Evolutionary conservation across 2,888 invertebrate genomes (phyloP).

Genomic region (Hipparchia sbordonii): DNA sequence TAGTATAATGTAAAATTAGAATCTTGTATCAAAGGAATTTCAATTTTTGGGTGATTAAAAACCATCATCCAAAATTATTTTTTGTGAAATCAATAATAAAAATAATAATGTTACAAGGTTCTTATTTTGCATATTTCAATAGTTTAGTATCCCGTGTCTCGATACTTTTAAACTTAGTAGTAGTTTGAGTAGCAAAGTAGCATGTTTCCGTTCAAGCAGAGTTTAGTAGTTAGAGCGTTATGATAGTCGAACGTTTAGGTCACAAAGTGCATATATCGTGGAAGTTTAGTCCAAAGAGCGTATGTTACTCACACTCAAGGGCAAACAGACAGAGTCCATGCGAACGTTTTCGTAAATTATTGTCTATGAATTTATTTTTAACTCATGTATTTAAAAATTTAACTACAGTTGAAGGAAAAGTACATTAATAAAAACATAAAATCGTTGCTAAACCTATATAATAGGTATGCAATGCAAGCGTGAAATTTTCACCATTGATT

Average conservation of each 20-base stretch:
- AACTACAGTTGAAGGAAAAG: too few species aligned
- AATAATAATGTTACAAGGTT: neutral
- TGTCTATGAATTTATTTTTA: too few species aligned
- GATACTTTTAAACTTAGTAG: conserved; percentile 10
- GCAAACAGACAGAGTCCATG: neutral
- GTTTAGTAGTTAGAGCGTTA: conserved; percentile 19
- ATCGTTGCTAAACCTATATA: too few species aligned
- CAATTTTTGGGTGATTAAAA: too few species aligned
- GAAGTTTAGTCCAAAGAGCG: conserved; percentile 72
- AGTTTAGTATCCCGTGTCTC: conserved; percentile 26
- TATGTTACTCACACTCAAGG: conserved; percentile 42
- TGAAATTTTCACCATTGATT: too few species aligned
- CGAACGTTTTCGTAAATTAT: neutral
- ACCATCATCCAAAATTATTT: too few species aligned
- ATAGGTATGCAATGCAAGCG: too few species aligned
- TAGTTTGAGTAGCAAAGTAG: conserved; percentile 6
- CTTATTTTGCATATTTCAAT: neutral
- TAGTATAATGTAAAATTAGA: neutral
- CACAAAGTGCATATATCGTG: conserved; percentile 59
- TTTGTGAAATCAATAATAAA: too few species aligned
- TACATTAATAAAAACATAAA: too few species aligned
- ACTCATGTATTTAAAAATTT: too few species aligned
- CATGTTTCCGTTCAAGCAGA: conserved; percentile 1
- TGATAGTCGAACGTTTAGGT: conserved; percentile 65
- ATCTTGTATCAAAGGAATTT: neutral